Conservation (phyloP, 2,888 invertebrate species). For the Macropis europaea region DNA sequence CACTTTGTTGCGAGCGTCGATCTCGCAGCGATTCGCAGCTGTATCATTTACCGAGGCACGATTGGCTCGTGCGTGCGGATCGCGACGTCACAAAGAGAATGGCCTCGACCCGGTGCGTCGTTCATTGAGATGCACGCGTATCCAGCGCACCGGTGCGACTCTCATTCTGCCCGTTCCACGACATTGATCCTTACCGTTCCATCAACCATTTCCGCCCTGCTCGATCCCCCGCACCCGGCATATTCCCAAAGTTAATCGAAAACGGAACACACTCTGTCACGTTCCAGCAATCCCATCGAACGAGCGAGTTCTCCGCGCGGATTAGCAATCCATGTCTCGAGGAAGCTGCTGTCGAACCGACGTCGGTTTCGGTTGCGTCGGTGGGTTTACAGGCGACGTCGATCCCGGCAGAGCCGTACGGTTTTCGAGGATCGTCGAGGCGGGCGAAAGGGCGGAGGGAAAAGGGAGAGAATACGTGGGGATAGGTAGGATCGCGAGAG, state of each 20-base stretch:
- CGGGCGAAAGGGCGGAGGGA: neutral
- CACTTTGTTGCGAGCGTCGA: slow-evolving; percentile 4
- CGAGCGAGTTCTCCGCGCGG: neutral
- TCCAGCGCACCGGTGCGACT: neutral
- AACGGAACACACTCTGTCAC: neutral
- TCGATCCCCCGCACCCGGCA: neutral
- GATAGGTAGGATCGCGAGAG: slow-evolving; percentile 31
- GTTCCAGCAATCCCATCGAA: neutral
- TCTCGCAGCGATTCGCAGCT: neutral
- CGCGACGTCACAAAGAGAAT: slow-evolving; percentile 20
- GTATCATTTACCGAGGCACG: neutral
- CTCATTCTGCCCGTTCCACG: neutral
- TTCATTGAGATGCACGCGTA: neutral
- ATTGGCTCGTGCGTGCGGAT: slow-evolving; percentile 1
- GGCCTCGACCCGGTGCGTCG: too few species aligned
- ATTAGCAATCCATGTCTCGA: slow-evolving; percentile 1
- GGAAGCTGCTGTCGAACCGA: too few species aligned
- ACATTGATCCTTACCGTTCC: too few species aligned
- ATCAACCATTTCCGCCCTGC: too few species aligned
- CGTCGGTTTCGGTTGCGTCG: too few species aligned
- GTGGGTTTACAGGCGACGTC: neutral
- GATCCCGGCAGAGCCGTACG: neutral
- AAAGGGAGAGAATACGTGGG: neutral
- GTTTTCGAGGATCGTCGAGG: neutral
- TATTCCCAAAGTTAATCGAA: neutral